These are phyloP conservation scores for Micoletzkya japonica DNA, from an alignment of 2,888 invertebrate species.

Conservation along the genomic window DNA sequence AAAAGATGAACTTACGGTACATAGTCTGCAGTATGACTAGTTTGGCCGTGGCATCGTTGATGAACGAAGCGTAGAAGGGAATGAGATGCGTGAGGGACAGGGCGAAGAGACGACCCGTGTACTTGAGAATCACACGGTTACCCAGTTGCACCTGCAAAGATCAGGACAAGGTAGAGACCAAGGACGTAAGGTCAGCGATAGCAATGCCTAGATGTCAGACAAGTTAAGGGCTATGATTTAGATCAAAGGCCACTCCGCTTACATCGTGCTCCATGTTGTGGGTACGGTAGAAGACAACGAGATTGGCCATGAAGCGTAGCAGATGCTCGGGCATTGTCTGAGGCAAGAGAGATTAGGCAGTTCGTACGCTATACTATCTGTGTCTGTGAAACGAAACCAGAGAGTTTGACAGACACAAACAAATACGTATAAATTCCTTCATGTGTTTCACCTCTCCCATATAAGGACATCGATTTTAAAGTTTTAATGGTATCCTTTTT, in stretches of 20 bases:
- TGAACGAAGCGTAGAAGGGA: constrained; percentile 20
- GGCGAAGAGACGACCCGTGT: constrained; percentile 10
- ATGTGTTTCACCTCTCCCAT: too few species aligned
- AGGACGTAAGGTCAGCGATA: neutral
- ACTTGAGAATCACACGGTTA: constrained; percentile 26
- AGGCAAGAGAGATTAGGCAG: neutral
- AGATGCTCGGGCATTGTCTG: constrained; percentile 21
- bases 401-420: too few species aligned
- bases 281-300: constrained; percentile 22
- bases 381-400: too few species aligned
- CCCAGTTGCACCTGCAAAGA: constrained; percentile 7
- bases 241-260: neutral
- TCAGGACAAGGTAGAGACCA: neutral
- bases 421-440: too few species aligned
- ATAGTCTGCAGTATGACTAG: constrained; percentile 19
- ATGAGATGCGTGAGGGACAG: constrained; percentile 29
- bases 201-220: neutral
- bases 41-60: constrained; percentile 19
- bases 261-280: constrained; percentile 17
- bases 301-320: constrained; percentile 28
- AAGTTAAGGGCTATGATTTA: neutral
- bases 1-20: constrained; percentile 8
- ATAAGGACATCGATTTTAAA: too few species aligned
- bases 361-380: too few species aligned
- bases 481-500: too few species aligned